Percentiles rank a stretch among this genome's conserved stretches.
Conservation (phyloP, 2,888 invertebrate genomes). For the Drepanosiphum platanoidis region DNA sequence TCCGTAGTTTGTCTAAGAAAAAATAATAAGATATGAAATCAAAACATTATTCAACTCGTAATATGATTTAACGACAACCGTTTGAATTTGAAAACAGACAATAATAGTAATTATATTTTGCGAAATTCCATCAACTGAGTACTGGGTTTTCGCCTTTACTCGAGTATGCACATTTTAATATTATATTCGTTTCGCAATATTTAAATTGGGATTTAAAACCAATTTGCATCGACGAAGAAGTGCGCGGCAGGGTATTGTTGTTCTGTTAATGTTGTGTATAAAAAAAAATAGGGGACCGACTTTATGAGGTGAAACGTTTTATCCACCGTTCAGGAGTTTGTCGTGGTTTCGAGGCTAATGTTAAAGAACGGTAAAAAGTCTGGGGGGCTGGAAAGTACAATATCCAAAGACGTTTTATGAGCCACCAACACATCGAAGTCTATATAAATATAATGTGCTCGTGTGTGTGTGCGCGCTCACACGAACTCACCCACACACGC, state of each 20-base stretch:
- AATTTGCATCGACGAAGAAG: conserved; percentile 28
- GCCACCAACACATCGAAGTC: conserved; percentile 38
- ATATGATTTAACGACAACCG: not conserved
- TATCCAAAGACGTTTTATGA: conserved; percentile 59
- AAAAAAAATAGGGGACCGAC: conserved; percentile 28
- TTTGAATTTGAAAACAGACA: not conserved
- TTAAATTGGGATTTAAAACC: conserved; percentile 37
- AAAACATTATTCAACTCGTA: not conserved
- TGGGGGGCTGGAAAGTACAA: conserved; percentile 35
- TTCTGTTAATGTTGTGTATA: conserved; percentile 13
- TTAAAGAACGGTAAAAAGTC: conserved; percentile 53
- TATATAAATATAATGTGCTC: conserved; percentile 25
- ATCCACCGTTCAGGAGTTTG: conserved; percentile 53
- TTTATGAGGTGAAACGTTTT: conserved; percentile 62
- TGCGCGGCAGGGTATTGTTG: not conserved
- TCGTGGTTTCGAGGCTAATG: conserved; percentile 51
- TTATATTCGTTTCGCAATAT: not conserved
- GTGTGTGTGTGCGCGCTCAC: not conserved
- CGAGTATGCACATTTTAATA: not conserved
- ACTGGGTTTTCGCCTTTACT: not conserved
- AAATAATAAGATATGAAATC: not conserved
- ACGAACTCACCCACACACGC: not conserved
- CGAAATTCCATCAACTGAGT: not conserved
- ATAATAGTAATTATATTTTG: not conserved
- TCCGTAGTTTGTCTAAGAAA: too few relatives aligned